phyloP scores from a whole-genome alignment of 2,888 invertebrate species.

The Lasioglossum morio region DNA sequence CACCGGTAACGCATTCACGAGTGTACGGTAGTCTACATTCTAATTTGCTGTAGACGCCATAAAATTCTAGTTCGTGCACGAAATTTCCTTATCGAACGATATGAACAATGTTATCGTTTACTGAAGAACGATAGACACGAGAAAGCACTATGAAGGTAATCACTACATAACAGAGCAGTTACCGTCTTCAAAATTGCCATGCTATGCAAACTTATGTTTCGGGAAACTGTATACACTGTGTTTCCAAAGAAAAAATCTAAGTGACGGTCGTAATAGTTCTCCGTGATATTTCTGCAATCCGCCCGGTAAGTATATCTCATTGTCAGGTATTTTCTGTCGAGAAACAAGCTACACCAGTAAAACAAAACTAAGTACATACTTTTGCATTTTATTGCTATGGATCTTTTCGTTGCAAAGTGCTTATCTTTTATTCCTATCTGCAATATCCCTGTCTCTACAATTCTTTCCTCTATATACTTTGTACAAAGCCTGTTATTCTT shows the following conservation, averaged over 20 bases:
- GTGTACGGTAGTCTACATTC: not conserved
- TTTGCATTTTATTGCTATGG: not conserved
- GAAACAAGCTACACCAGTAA: not conserved
- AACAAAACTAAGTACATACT: not conserved
- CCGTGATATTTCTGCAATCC: not conserved
- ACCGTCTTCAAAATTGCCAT: not conserved
- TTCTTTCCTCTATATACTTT: not conserved
- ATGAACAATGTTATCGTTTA: slow-evolving; percentile 8
- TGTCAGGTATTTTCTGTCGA: not conserved
- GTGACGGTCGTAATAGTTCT: not conserved
- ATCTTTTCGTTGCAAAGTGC: not conserved
- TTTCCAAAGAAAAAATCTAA: not conserved
- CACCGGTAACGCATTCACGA: not conserved
- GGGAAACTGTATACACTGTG: not conserved
- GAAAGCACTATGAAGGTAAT: slow-evolving; percentile 2
- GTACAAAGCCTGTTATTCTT: not conserved
- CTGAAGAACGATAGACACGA: slow-evolving; percentile 5
- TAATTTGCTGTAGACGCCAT: not conserved
- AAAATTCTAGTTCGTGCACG: slow-evolving; percentile 5
- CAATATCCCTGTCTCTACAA: not conserved
- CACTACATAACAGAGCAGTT: not conserved
- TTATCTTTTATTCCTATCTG: not conserved
- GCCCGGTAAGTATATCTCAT: not conserved
- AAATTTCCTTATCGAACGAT: slow-evolving; percentile 18
- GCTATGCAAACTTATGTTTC: not conserved